A percentile compares a stretch with the other conserved stretches of the same genome.
phyloP scores from a whole-genome alignment of 2,888 invertebrate genomes.

The Apomyelois bistriatella region DNA sequence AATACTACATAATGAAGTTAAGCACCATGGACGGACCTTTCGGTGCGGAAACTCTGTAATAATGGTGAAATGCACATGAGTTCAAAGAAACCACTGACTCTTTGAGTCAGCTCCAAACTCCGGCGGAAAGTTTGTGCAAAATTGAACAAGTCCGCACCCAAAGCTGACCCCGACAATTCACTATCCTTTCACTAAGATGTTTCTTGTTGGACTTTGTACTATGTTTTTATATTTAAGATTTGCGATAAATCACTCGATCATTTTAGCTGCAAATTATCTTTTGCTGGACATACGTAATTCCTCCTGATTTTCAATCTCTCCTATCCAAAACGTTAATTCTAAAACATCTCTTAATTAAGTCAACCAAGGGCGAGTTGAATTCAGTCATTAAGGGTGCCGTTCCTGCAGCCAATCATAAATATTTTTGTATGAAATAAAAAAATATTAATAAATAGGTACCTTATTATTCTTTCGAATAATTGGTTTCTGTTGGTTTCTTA shows the following conservation, averaged over 20 bases:
- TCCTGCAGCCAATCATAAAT: not conserved
- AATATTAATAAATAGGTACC: too few species aligned
- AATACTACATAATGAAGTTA: not conserved
- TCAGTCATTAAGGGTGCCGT: too few species aligned
- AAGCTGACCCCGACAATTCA: not conserved
- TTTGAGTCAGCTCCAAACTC: slow-evolving; percentile 25
- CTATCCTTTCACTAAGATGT: not conserved
- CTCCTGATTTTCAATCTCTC: too few species aligned
- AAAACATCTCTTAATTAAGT: too few species aligned
- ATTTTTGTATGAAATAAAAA: not conserved
- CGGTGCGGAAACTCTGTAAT: slow-evolving; percentile 4
- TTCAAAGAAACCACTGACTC: slow-evolving; percentile 42
- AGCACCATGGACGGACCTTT: not conserved
- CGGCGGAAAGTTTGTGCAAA: slow-evolving; percentile 6
- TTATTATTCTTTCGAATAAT: slow-evolving; percentile 21
- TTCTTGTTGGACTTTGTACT: not conserved
- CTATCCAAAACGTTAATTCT: too few species aligned
- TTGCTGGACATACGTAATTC: too few species aligned
- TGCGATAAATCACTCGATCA: too few species aligned
- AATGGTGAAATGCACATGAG: slow-evolving; percentile 33
- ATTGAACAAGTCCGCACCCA: slow-evolving; percentile 9
- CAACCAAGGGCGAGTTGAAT: too few species aligned
- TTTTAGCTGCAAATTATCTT: too few species aligned
- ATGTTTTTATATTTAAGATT: not conserved
- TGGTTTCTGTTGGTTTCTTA: slow-evolving; percentile 20